These are phyloP conservation scores for Pogonomyrmex californicus DNA, from an alignment of 1,140 invertebrate genomes.

Conservation along the genomic window DNA sequence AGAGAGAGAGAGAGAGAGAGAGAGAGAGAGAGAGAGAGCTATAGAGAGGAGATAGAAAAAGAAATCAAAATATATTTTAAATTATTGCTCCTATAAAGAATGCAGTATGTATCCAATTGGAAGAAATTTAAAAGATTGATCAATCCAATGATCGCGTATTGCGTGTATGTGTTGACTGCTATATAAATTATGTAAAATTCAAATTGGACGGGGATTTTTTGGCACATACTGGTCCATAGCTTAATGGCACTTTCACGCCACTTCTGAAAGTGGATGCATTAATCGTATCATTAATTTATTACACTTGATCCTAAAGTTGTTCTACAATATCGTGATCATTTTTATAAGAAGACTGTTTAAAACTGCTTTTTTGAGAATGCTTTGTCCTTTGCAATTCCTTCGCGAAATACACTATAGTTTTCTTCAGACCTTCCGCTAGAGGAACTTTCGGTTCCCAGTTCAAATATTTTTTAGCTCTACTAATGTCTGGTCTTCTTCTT, in stretches of 20 bases:
- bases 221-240: conserved; percentile 75
- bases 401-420: conserved; percentile 97
- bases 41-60: neutral
- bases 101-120: neutral
- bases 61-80: conserved; percentile 28
- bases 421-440: conserved; percentile 93
- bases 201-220: conserved; percentile 75
- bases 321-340: conserved; percentile 86
- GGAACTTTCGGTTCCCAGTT: conserved; percentile 98
- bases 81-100: conserved; percentile 16
- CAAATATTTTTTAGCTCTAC: conserved; percentile 93
- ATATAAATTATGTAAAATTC: conserved; percentile 65
- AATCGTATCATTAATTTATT: conserved; percentile 33
- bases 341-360: conserved; percentile 80
- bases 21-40: neutral
- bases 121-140: conserved; percentile 10
- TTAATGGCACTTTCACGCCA: conserved; percentile 73
- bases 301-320: conserved; percentile 78
- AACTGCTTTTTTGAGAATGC: conserved; percentile 81
- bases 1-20: too few relatives aligned
- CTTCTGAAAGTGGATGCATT: conserved; percentile 67
- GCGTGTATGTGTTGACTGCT: conserved; percentile 5
- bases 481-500: conserved; percentile 96
- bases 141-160: neutral
- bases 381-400: conserved; percentile 92